These are phyloP conservation scores for Brachyalestes nurse DNA, from an alignment of 2,797 vertebrate species.

Conservation along the genomic window DNA sequence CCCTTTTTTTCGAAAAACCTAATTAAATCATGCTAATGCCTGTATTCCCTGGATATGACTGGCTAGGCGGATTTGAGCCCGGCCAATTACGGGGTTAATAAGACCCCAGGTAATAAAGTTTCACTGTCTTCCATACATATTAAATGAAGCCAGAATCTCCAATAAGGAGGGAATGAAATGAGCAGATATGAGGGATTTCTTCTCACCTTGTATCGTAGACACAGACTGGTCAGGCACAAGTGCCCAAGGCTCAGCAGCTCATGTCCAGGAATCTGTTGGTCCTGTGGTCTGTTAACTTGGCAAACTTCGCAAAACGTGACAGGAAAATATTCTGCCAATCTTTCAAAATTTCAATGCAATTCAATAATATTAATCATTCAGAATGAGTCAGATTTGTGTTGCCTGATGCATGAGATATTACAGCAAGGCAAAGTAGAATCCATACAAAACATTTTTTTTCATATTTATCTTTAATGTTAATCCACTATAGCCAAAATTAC, in stretches of 20 bases:
- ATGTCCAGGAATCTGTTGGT: neutral
- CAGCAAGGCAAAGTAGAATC: too few species aligned
- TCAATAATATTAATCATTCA: too few species aligned
- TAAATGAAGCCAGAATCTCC: conserved; percentile 44
- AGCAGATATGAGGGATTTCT: conserved; percentile 13
- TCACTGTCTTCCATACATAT: conserved; percentile 37
- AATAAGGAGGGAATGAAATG: neutral
- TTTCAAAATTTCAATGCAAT: too few species aligned
- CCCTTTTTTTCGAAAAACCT: conserved; percentile 43
- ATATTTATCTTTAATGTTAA: too few species aligned
- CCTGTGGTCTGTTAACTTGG: neutral
- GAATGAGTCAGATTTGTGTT: too few species aligned
- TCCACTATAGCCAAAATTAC: too few species aligned
- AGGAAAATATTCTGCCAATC: too few species aligned
- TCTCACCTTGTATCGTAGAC: conserved; percentile 2
- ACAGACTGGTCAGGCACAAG: neutral
- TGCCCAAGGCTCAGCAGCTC: neutral
- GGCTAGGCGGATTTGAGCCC: conserved; percentile 49
- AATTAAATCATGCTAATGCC: conserved; percentile 65
- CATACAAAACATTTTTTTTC: too few species aligned
- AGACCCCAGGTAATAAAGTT: conserved; percentile 60
- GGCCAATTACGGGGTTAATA: conserved; percentile 61
- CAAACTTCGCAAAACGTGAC: neutral
- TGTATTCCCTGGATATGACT: conserved; percentile 58
- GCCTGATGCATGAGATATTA: too few species aligned